These are phyloP conservation scores for Asbolus verrucosus DNA, from an alignment of 1,140 invertebrate genomes.

Conservation along the genomic window DNA sequence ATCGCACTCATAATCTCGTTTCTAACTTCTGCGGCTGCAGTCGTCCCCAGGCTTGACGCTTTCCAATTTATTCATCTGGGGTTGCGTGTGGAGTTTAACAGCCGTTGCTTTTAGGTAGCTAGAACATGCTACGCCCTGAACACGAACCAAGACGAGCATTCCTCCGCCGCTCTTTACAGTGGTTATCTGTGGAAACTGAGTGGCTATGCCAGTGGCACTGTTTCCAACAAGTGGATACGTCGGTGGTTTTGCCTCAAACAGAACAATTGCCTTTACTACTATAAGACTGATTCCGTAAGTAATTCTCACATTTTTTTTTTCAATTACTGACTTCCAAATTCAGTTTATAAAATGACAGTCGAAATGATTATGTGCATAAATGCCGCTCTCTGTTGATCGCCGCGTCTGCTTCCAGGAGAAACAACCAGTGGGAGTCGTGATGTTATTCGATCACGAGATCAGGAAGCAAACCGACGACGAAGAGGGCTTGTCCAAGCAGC, in stretches of 20 bases:
- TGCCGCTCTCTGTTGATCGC: too few relatives aligned
- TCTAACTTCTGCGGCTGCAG: too few relatives aligned
- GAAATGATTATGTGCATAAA: too few relatives aligned
- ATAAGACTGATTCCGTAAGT: slow-evolving; percentile 87
- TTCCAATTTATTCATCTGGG: too few relatives aligned
- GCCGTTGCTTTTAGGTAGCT: slow-evolving; percentile 74
- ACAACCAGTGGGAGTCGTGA: slow-evolving; percentile 90
- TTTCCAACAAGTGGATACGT: slow-evolving; percentile 83
- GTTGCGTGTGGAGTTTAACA: too few relatives aligned
- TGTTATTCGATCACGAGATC: slow-evolving; percentile 86
- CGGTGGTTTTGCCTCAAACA: slow-evolving; percentile 92
- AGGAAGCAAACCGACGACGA: slow-evolving; percentile 73
- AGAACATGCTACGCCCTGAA: slow-evolving; percentile 85
- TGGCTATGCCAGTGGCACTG: slow-evolving; percentile 68
- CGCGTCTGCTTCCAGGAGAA: slow-evolving; percentile 73
- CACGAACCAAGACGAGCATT: slow-evolving; percentile 70
- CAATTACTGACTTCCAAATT: too few relatives aligned
- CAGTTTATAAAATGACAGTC: too few relatives aligned
- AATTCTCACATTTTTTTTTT: too few relatives aligned
- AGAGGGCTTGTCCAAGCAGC: slow-evolving; percentile 64
- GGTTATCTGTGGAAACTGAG: slow-evolving; percentile 85
- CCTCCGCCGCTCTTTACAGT: slow-evolving; percentile 74
- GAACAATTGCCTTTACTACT: slow-evolving; percentile 96
- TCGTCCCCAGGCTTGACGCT: too few relatives aligned
- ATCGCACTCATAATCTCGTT: too few relatives aligned